Conservation (phyloP, 2,888 invertebrate genomes). For the Drosophila emarginata region DNA sequence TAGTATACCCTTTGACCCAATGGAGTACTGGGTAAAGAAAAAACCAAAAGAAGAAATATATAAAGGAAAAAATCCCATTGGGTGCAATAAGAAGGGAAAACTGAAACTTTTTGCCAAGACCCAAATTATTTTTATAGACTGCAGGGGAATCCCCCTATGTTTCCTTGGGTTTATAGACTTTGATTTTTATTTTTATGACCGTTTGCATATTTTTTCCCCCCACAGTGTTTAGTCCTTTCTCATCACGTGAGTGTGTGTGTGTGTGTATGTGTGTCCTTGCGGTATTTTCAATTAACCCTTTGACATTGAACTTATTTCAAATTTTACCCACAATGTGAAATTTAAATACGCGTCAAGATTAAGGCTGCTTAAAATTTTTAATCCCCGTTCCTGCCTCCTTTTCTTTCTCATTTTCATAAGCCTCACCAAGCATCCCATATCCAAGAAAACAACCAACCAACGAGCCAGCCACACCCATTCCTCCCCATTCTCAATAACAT, state of each 20-base stretch:
- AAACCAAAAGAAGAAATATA: constrained; percentile 2
- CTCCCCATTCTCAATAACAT: constrained; percentile 22
- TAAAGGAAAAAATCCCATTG: constrained; percentile 47
- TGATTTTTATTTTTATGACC: constrained; percentile 66
- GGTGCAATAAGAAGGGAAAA: constrained; percentile 51
- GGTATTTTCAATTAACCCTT: constrained; percentile 63
- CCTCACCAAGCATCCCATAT: constrained; percentile 53
- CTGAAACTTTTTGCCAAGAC: constrained; percentile 35
- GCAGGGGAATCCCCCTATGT: constrained; percentile 26
- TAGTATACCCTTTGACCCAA: neutral
- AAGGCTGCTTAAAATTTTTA: constrained; percentile 57
- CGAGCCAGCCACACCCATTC: neutral
- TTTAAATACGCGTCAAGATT: constrained; percentile 61
- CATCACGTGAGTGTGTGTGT: constrained; percentile 20
- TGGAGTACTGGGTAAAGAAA: neutral
- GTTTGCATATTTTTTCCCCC: constrained; percentile 35
- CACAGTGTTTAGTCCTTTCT: neutral
- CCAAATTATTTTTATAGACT: constrained; percentile 56
- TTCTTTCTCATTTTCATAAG: constrained; percentile 67
- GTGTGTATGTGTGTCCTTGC: constrained; percentile 3
- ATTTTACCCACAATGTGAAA: constrained; percentile 26
- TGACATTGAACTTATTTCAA: constrained; percentile 64
- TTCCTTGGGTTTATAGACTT: constrained; percentile 37
- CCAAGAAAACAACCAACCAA: constrained; percentile 52
- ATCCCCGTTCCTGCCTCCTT: constrained; percentile 3